Conservation (phyloP, 2,797 vertebrate species). For the Helicolenus hilgendorfi region DNA sequence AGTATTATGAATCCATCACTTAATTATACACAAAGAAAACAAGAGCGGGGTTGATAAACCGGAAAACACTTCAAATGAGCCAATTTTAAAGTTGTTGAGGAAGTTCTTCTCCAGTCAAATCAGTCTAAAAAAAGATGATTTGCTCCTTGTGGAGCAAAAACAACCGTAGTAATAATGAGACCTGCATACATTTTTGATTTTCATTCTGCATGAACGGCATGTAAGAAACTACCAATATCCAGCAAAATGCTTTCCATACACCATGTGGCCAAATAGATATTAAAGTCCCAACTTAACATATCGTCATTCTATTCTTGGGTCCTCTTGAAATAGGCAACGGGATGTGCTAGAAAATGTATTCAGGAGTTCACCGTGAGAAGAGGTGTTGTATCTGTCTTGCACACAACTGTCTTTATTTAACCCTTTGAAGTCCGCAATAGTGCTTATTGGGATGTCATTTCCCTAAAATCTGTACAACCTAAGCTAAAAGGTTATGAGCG, state of each 20-base stretch:
- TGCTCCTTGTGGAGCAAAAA: not conserved
- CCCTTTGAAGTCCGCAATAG: no score
- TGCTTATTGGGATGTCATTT: no score
- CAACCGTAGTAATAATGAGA: not conserved
- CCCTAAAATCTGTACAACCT: no score
- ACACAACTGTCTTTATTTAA: not conserved
- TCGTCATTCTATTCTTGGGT: not conserved
- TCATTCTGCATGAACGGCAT: not conserved
- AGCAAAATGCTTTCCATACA: not conserved
- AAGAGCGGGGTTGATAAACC: not conserved
- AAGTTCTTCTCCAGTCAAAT: not conserved
- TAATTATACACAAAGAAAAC: not conserved
- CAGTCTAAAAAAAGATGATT: not conserved
- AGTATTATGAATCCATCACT: not conserved
- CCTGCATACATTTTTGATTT: not conserved
- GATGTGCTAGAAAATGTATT: not conserved
- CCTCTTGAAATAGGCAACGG: not conserved
- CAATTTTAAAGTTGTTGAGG: not conserved
- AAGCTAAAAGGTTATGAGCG: no score
- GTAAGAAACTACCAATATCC: not conserved
- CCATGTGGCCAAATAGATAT: not conserved
- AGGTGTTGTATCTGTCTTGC: not conserved
- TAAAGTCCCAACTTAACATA: not conserved
- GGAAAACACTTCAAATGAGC: not conserved
- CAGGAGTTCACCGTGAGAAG: not conserved